Percentiles rank a stretch among this genome's conserved stretches.
phyloP scores from a whole-genome alignment of 1,140 invertebrate genomes.

The Paraescarpia echinospica region DNA sequence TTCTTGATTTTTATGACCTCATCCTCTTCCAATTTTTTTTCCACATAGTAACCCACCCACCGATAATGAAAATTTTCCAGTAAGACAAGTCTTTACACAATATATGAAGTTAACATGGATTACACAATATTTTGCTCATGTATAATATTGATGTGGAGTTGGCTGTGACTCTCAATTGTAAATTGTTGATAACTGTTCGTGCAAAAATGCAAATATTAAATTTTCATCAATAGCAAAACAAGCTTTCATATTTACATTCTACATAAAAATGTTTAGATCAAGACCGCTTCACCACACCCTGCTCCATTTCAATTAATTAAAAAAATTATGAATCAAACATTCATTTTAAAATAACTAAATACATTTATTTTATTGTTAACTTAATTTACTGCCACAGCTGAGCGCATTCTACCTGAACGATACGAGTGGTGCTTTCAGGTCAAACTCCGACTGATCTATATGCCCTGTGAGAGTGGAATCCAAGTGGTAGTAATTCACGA shows the following conservation, averaged over 20 bases:
- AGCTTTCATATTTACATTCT: not conserved
- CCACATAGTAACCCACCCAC: too few relatives aligned
- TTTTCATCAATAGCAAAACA: not conserved
- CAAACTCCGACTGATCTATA: slow-evolving; percentile 87
- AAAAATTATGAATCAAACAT: not conserved
- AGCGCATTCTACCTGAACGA: slow-evolving; percentile 66
- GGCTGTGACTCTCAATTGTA: not conserved
- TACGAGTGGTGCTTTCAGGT: slow-evolving; percentile 80
- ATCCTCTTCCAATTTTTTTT: too few relatives aligned
- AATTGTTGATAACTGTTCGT: not conserved
- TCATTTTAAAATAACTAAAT: not conserved
- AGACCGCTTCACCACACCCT: not conserved
- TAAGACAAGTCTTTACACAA: too few relatives aligned
- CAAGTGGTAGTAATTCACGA: slow-evolving; percentile 92
- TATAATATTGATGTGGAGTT: not conserved
- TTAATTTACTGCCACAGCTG: not conserved
- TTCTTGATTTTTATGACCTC: too few relatives aligned
- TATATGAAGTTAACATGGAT: too few relatives aligned
- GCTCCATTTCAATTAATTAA: not conserved
- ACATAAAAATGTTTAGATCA: not conserved
- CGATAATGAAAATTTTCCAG: too few relatives aligned
- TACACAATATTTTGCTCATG: too few relatives aligned
- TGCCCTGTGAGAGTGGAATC: slow-evolving; percentile 88
- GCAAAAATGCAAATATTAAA: not conserved
- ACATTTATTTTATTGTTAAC: not conserved